Base-by-base conservation (phyloP, 2,797 vertebrate species). In the Austrolebias charrua region DNA sequence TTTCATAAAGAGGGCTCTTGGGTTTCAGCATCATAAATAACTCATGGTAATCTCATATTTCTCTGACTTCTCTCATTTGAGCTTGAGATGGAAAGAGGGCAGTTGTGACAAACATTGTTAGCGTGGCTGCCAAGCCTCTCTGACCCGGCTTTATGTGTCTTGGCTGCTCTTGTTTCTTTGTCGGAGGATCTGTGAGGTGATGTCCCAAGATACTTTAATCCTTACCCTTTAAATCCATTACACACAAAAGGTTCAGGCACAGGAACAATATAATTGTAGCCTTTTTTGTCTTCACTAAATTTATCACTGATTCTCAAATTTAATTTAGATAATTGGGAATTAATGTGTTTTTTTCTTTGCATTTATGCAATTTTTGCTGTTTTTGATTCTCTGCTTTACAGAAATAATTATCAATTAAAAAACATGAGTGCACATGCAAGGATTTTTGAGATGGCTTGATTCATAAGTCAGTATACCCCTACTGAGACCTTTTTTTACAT, bases 11-110 rank as follows among this genome's bases (percentile, higher is more conserved):
- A 69, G 80, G 76, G 78, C 81, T 89, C 86, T 93, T 83, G 85
- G 87, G 90, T 93, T 93, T 91, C 91, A 86, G 84, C 86, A 52
- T 92, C 92, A 92, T 93, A 92, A 92, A 92, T 92, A 93, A 93
- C 86, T 91, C 90, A 91, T 87, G 87, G 91, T 89, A 91, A 92
- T 90, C 86, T 87, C 90, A 93, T 92, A 92, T 93, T 92, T 93
- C 85, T 88, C 82, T 86, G 90, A 91, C 91, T 89, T 84, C 81
- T 88, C 89, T 89, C 88, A 91, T 92, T 92, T 91, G 78, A 86
- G 85, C 73, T 79, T 28, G 72, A 80, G 81, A 78, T 88, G 84
- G 88, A 90, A 89, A 86, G 79, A 89, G 66, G 73, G 79, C 80
- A 75, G 86, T 87, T 88, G 89, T 93, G 92, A 93, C 92, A 93